These are phyloP conservation scores for Metridium senile DNA, from an alignment of 92 coral and sea anemone genomes.

Conservation along the genomic window DNA sequence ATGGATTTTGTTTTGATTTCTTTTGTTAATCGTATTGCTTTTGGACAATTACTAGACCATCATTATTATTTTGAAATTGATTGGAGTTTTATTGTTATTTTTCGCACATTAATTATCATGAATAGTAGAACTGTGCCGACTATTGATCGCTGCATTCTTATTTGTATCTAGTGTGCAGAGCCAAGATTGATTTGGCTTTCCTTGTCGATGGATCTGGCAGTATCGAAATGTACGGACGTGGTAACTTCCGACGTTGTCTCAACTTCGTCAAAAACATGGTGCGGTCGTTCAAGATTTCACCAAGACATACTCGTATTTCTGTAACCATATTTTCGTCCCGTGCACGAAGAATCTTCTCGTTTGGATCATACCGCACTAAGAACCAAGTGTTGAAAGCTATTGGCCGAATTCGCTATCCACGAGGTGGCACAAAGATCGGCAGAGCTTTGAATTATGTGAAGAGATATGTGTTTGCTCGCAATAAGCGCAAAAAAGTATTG, in stretches of 20 bases:
- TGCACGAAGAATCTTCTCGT: slow-evolving; percentile 54
- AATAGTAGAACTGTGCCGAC: background rate
- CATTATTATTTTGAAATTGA: too few relatives aligned
- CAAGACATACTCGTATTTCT: slow-evolving; percentile 48
- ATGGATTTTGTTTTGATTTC: too few relatives aligned
- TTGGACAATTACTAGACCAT: too few relatives aligned
- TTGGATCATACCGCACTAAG: slow-evolving; percentile 39
- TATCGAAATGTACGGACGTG: slow-evolving; percentile 17
- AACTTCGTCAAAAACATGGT: slow-evolving; percentile 60
- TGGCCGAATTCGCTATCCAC: slow-evolving; percentile 67
- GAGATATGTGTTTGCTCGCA: slow-evolving; percentile 40
- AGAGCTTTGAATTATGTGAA: slow-evolving; percentile 51
- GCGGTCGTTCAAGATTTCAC: slow-evolving; percentile 53
- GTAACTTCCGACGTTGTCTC: slow-evolving; percentile 71
- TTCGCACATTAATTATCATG: background rate
- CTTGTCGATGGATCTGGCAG: slow-evolving; percentile 78
- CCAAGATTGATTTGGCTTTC: slow-evolving; percentile 57
- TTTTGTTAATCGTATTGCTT: too few relatives aligned
- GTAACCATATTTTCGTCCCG: slow-evolving; percentile 57
- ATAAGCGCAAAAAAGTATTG: slow-evolving; percentile 46
- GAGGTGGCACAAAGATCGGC: slow-evolving; percentile 83
- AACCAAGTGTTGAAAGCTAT: slow-evolving; percentile 59
- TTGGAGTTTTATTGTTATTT: too few relatives aligned
- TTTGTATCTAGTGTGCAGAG: slow-evolving; percentile 39
- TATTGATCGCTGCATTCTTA: background rate